Conservation (phyloP, 1,140 invertebrate species). For the Steinernema khuongi region DNA sequence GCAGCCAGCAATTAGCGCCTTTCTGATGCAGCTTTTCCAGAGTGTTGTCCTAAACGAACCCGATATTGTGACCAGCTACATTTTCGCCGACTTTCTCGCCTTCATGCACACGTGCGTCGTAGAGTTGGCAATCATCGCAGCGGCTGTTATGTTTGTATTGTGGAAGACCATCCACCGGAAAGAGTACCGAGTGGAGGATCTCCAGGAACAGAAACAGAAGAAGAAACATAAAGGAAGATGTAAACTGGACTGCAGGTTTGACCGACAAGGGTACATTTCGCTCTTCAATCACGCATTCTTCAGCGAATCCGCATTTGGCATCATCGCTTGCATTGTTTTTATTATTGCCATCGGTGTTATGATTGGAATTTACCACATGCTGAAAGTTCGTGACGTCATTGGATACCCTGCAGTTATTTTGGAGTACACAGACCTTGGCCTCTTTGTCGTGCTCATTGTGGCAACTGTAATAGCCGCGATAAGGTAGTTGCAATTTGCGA, state of each 20-base stretch:
- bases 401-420: background rate
- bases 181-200: background rate
- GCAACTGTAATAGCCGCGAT: background rate
- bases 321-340: background rate
- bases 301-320: background rate
- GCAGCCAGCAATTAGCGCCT: too few species aligned
- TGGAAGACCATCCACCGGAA: slow-evolving; percentile 2
- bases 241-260: background rate
- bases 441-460: background rate
- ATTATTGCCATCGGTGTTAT: background rate
- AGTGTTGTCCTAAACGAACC: background rate
- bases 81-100: slow-evolving; percentile 5
- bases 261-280: background rate
- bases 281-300: background rate
- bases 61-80: background rate
- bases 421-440: background rate
- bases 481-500: too few species aligned
- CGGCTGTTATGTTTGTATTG: background rate
- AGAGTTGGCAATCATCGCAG: background rate
- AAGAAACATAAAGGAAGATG: slow-evolving; percentile 1
- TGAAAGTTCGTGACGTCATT: background rate
- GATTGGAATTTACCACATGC: slow-evolving; percentile 3
- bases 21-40: too few species aligned
- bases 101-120: slow-evolving; percentile 1
- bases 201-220: background rate